Evolutionary conservation across 2,888 invertebrate genomes (phyloP).

Genomic region (Drosophila aldrichi): DNA sequence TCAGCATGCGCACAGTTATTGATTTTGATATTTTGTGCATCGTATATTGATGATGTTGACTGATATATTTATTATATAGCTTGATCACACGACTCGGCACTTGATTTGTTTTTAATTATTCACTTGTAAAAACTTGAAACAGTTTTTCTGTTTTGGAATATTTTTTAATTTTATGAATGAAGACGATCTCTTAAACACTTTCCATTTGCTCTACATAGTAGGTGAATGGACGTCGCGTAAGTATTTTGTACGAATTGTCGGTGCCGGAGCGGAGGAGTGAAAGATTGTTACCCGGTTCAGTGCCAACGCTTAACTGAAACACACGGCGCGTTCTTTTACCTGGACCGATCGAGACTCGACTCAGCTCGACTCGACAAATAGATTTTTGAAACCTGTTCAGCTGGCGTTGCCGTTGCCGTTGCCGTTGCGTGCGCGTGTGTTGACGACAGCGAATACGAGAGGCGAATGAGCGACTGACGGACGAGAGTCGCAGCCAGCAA

Average conservation of each 20-base stretch:
- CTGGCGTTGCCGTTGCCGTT: constrained; percentile 45
- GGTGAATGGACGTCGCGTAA: constrained; percentile 30
- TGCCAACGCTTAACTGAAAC: constrained; percentile 85
- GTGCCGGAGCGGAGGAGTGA: constrained; percentile 68
- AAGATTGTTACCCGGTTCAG: constrained; percentile 85
- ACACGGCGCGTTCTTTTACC: constrained; percentile 81
- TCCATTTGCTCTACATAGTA: constrained; percentile 55
- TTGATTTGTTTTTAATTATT: constrained; percentile 30
- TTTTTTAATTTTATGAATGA: constrained; percentile 20
- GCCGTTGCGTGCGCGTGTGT: constrained; percentile 68
- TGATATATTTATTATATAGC: constrained; percentile 16
- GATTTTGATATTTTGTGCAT: constrained; percentile 57
- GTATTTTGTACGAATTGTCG: constrained; percentile 19
- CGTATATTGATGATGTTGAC: constrained; percentile 36
- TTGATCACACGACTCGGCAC: constrained; percentile 37
- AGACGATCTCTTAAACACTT: constrained; percentile 39
- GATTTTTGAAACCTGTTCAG: constrained; percentile 60
- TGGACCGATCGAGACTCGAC: constrained; percentile 53
- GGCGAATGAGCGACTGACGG: constrained; percentile 74
- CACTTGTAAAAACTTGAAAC: constrained; percentile 44
- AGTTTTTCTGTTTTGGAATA: constrained; percentile 23
- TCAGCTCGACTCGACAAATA: constrained; percentile 49
- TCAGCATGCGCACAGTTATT: constrained; percentile 59
- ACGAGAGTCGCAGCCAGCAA: constrained; percentile 57
- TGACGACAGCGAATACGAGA: constrained; percentile 79